A percentile compares a stretch with the other conserved stretches of the same genome.
Evolutionary conservation across 1,140 invertebrate genomes (phyloP).

Genomic region (Drosophila willistoni): DNA sequence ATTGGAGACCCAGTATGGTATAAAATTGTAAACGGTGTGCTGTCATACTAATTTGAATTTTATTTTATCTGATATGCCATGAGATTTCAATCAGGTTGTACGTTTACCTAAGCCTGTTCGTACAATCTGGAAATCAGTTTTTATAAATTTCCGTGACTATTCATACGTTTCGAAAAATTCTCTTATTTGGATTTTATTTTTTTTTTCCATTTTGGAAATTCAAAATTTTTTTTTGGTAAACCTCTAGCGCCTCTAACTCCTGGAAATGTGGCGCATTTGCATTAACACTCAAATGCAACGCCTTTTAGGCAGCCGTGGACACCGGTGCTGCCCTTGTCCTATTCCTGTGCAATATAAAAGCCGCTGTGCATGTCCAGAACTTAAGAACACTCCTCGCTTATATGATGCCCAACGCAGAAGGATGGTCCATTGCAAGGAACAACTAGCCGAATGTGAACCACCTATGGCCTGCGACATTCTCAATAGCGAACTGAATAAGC

Average conservation of each 20-base stretch:
- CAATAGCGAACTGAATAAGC: slow-evolving; percentile 16
- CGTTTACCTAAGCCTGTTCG: neutral
- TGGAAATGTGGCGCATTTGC: slow-evolving; percentile 41
- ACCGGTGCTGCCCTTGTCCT: slow-evolving; percentile 5
- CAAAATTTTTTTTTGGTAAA: slow-evolving; percentile 26
- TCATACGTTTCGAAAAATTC: slow-evolving; percentile 14
- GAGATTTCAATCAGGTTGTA: slow-evolving; percentile 28
- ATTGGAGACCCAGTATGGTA: slow-evolving; percentile 22
- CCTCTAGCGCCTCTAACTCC: neutral
- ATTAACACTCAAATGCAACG: slow-evolving; percentile 27
- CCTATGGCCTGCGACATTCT: slow-evolving; percentile 36
- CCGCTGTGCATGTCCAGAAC: neutral
- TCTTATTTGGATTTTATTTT: slow-evolving; percentile 3
- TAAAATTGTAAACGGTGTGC: slow-evolving; percentile 21
- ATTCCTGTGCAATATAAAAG: neutral
- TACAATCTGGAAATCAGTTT: slow-evolving; percentile 14
- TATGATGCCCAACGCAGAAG: neutral
- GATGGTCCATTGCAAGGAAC: neutral
- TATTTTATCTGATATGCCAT: slow-evolving; percentile 14
- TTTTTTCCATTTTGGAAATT: slow-evolving; percentile 15
- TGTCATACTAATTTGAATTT: neutral
- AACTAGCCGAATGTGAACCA: neutral
- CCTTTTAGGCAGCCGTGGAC: slow-evolving; percentile 21
- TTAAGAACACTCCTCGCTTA: neutral
- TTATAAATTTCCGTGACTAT: slow-evolving; percentile 33